Conservation (phyloP, 1,140 invertebrate species). For the Macrocentrus cingulum region DNA sequence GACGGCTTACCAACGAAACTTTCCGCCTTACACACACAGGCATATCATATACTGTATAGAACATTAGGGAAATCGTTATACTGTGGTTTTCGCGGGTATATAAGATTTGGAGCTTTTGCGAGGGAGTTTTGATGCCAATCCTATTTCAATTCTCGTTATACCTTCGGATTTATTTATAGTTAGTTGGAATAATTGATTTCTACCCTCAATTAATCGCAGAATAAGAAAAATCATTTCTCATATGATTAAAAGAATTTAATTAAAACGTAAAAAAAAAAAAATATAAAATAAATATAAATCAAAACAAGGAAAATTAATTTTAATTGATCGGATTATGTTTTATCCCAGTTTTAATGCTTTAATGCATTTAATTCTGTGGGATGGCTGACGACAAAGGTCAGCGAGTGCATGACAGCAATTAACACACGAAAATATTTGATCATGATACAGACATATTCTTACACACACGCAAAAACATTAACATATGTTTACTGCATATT, state of each 20-base stretch:
- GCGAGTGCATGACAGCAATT: slow-evolving; percentile 41
- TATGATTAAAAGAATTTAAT: not conserved
- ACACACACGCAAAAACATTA: slow-evolving; percentile 13
- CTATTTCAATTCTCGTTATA: slow-evolving; percentile 5
- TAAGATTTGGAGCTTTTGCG: too few species aligned
- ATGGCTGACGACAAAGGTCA: slow-evolving; percentile 45
- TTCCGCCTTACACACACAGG: slow-evolving; percentile 19
- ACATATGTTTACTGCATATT: slow-evolving; percentile 12
- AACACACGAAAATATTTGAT: slow-evolving; percentile 51
- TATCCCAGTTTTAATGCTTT: not conserved
- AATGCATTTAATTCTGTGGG: not conserved
- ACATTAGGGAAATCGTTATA: too few species aligned
- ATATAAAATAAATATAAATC: not conserved
- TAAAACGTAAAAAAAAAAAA: not conserved
- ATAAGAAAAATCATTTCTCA: too few species aligned
- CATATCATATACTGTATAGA: too few species aligned
- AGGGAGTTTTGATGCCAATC: not conserved
- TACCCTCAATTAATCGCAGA: too few species aligned
- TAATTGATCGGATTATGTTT: not conserved
- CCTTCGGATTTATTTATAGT: not conserved
- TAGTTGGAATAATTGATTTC: not conserved
- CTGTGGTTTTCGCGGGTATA: too few species aligned
- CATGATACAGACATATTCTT: slow-evolving; percentile 15
- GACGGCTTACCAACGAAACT: slow-evolving; percentile 32
- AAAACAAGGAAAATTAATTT: too few species aligned